phyloP scores from a whole-genome alignment of 2,113 vertebrate genomes.

The Zosterops lateralis region DNA sequence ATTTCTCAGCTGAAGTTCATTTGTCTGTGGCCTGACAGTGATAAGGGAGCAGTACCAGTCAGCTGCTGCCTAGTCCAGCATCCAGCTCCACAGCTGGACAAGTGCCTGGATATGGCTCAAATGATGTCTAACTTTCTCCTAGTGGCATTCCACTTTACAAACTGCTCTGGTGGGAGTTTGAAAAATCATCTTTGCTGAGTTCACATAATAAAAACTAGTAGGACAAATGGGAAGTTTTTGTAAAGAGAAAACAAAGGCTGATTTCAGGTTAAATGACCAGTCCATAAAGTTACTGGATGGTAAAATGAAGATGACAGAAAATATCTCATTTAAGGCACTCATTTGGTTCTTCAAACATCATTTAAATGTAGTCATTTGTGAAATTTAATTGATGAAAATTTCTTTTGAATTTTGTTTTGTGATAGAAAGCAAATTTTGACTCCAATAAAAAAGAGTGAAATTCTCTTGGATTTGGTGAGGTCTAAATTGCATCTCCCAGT shows the following conservation, averaged over 20 bases:
- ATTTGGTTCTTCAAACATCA: background rate
- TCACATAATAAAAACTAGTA: constrained; percentile 27
- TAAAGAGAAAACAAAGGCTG: background rate
- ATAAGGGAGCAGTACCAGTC: constrained; percentile 27
- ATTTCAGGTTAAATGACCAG: background rate
- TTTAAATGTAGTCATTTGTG: background rate
- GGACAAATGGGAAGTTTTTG: constrained; percentile 24
- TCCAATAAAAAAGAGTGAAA: background rate
- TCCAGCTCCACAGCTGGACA: constrained; percentile 47
- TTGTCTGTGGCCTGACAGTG: constrained; percentile 64
- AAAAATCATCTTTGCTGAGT: constrained; percentile 42
- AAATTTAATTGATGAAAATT: background rate
- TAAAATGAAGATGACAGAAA: background rate
- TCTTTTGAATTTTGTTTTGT: background rate
- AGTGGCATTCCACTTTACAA: constrained; percentile 81
- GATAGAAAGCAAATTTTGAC: background rate
- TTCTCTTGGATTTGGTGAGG: background rate
- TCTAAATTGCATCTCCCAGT: background rate
- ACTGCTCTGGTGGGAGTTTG: constrained; percentile 58
- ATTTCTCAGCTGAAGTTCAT: constrained; percentile 69
- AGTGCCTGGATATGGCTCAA: constrained; percentile 70
- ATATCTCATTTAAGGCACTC: background rate
- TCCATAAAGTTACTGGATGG: background rate
- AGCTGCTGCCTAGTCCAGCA: constrained; percentile 13
- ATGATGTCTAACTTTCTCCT: constrained; percentile 74